phyloP scores from a whole-genome alignment of 2,888 invertebrate genomes.

The Blastobasis adustella region DNA sequence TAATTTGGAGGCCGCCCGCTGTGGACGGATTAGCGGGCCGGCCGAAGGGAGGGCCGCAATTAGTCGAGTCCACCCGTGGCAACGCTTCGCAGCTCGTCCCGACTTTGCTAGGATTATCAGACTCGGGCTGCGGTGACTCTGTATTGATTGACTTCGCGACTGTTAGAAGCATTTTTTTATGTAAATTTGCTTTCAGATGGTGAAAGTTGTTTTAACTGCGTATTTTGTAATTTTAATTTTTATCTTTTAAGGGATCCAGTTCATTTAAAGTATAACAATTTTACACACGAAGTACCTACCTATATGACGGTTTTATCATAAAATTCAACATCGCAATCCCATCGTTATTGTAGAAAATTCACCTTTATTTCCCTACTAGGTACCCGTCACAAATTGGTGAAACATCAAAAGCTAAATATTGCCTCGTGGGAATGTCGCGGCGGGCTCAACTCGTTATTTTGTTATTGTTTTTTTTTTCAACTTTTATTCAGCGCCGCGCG shows the following conservation, averaged over 20 bases:
- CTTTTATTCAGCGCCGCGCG: slow-evolving; percentile 15
- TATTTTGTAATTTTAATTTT: no score
- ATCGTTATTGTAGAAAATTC: neutral
- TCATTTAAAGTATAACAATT: no score
- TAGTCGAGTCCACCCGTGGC: slow-evolving; percentile 42
- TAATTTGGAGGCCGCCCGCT: slow-evolving; percentile 69
- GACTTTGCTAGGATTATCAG: slow-evolving; percentile 42
- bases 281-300: no score
- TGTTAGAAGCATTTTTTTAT: no score
- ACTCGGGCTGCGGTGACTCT: neutral
- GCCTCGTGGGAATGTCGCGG: slow-evolving; percentile 53
- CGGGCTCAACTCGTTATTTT: slow-evolving; percentile 44
- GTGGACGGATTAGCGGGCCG: slow-evolving; percentile 64
- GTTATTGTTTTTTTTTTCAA: slow-evolving; percentile 31
- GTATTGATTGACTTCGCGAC: neutral
- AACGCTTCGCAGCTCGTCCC: slow-evolving; percentile 21
- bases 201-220: no score
- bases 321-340: no score
- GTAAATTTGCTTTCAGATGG: no score
- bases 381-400: slow-evolving; percentile 19
- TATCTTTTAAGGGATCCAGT: no score
- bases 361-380: slow-evolving; percentile 2
- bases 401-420: slow-evolving; percentile 37
- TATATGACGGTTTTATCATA: no score
- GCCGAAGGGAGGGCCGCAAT: slow-evolving; percentile 45